phyloP scores from a whole-genome alignment of 2,888 invertebrate species.

The Kryphioiulus occultus region DNA sequence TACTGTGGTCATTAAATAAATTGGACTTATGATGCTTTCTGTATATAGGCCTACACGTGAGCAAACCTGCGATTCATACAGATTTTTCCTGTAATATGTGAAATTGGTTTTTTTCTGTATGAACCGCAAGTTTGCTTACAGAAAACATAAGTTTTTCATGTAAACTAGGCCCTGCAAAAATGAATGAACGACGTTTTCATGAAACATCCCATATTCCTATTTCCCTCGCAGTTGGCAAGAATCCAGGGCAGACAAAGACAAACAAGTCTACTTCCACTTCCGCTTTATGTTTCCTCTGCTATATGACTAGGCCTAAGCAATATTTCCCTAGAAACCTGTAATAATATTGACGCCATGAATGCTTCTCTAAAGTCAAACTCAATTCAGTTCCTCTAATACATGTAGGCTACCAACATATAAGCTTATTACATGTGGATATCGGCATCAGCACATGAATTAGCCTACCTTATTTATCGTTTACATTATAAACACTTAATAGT shows the following conservation, averaged over 20 bases:
- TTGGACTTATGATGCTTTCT: too few relatives aligned
- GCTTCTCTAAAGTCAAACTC: too few relatives aligned
- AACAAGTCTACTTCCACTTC: neutral
- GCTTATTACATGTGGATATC: too few relatives aligned
- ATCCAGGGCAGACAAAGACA: slow-evolving; percentile 21
- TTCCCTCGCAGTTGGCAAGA: neutral
- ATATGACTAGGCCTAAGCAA: neutral
- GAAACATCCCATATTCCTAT: neutral
- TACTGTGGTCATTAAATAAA: too few relatives aligned
- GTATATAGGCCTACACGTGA: too few relatives aligned
- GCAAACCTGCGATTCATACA: too few relatives aligned
- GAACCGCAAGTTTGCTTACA: neutral
- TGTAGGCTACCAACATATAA: too few relatives aligned
- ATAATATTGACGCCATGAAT: slow-evolving; percentile 20
- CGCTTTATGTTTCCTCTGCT: slow-evolving; percentile 14
- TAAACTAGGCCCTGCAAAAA: neutral
- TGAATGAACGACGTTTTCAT: neutral
- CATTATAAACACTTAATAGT: too few relatives aligned
- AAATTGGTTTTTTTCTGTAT: neutral
- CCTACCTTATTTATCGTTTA: too few relatives aligned
- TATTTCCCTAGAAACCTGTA: neutral
- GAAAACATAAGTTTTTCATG: neutral
- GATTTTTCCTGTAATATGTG: too few relatives aligned
- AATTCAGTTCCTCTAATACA: too few relatives aligned
- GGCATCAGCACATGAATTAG: too few relatives aligned